Percentiles rank a stretch among this genome's conserved stretches.
phyloP scores from a whole-genome alignment of 2,797 vertebrate genomes.

The Gymnopithys bicolor region DNA sequence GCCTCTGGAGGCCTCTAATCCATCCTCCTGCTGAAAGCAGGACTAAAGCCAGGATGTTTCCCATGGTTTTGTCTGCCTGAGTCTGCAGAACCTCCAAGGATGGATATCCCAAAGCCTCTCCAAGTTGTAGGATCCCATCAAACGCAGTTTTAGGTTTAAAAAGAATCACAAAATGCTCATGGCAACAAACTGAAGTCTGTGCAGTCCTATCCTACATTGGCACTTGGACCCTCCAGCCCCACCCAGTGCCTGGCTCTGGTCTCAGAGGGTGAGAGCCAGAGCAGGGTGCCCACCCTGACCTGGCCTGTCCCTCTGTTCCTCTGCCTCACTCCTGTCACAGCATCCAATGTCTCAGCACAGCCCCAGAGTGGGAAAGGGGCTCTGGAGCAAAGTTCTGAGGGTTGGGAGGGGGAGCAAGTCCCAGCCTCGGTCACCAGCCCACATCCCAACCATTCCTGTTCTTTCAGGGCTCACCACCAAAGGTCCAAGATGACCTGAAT shows the following conservation, averaged over 20 bases:
- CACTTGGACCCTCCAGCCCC: neutral
- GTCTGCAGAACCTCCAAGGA: neutral
- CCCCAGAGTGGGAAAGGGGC: neutral
- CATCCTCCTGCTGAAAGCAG: neutral
- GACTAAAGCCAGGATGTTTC: neutral
- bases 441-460: neutral
- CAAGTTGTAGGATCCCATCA: neutral
- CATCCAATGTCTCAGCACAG: neutral
- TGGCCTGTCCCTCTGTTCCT: neutral
- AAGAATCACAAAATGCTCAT: neutral
- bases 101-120: neutral
- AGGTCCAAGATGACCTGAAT: neutral
- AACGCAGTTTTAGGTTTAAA: neutral
- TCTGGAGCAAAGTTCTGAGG: neutral
- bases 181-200: neutral
- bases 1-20: neutral
- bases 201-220: rapidly evolving
- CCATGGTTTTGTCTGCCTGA: neutral
- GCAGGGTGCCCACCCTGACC: neutral
- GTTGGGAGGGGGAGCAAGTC: neutral
- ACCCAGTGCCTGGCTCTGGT: neutral
- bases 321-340: neutral
- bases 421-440: rapidly evolving
- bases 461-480: neutral
- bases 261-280: neutral